Evolutionary conservation across 2,797 vertebrate species (phyloP).

Genomic region (Sebastes alutus): DNA sequence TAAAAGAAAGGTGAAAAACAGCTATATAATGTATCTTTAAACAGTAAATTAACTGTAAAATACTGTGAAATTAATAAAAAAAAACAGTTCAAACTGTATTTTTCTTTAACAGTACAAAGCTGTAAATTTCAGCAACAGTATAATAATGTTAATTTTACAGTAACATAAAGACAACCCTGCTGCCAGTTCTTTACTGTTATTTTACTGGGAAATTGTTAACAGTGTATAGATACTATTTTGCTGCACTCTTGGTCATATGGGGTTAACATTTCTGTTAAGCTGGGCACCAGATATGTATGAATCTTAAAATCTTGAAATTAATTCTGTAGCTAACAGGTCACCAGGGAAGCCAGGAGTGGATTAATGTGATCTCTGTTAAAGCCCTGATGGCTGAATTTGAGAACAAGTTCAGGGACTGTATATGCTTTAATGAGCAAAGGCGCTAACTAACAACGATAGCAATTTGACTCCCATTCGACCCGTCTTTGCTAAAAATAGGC

Average conservation of each 20-base stretch:
- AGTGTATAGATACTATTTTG: not conserved
- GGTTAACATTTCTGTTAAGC: not conserved
- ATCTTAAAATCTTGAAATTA: slow-evolving; percentile 13
- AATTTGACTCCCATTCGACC: not conserved
- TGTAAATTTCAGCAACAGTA: too few species aligned
- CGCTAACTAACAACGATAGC: not conserved
- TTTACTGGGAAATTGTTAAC: too few species aligned
- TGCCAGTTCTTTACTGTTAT: too few species aligned
- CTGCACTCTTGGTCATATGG: not conserved
- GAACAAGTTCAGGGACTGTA: not conserved
- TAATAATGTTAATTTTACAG: too few species aligned
- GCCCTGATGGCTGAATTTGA: slow-evolving; percentile 22
- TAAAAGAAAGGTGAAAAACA: too few species aligned
- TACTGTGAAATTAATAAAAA: too few species aligned
- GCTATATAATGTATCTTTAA: too few species aligned
- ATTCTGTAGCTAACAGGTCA: slow-evolving; percentile 27
- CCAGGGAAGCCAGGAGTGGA: slow-evolving; percentile 10
- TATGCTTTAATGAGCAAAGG: slow-evolving; percentile 21
- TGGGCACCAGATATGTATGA: not conserved
- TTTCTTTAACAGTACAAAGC: too few species aligned
- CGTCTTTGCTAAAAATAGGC: not conserved
- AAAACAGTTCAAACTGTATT: rapidly evolving
- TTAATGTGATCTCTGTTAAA: slow-evolving; percentile 34
- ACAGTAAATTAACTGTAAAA: too few species aligned
- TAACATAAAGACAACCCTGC: too few species aligned